Conservation (phyloP, 35 echinoderm and acorn worm genomes). For the Lytechinus variegatus region DNA sequence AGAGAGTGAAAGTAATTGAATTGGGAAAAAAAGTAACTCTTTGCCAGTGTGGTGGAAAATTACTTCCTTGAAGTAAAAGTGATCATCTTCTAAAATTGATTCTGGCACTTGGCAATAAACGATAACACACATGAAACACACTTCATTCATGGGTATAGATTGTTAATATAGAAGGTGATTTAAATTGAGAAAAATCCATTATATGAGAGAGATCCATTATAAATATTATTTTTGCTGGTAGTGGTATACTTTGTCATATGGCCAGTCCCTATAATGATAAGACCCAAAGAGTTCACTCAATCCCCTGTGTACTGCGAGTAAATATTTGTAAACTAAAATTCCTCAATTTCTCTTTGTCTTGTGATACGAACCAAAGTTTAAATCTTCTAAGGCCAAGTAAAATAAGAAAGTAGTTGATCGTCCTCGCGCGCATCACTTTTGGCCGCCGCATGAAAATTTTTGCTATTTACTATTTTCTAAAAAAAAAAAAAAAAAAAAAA, state of each 20-base stretch:
- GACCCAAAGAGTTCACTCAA: neutral
- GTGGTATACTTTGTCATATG: neutral
- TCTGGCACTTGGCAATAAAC: neutral
- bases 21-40: neutral
- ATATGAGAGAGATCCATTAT: neutral
- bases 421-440: no score
- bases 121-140: neutral
- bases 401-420: no score
- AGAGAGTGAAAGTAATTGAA: neutral
- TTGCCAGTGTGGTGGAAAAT: neutral
- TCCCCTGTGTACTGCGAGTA: neutral
- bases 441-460: no score
- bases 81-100: neutral
- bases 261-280: neutral
- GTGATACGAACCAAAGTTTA: no score
- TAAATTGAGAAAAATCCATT: neutral
- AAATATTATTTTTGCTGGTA: neutral
- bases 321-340: no score
- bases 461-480: no score
- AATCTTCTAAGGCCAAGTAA: no score
- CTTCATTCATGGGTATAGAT: neutral
- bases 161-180: neutral
- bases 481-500: no score
- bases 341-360: no score
- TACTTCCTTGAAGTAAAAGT: neutral